Evolutionary conservation across 2,113 vertebrate genomes (phyloP).

Genomic region (Salvator merianae): DNA sequence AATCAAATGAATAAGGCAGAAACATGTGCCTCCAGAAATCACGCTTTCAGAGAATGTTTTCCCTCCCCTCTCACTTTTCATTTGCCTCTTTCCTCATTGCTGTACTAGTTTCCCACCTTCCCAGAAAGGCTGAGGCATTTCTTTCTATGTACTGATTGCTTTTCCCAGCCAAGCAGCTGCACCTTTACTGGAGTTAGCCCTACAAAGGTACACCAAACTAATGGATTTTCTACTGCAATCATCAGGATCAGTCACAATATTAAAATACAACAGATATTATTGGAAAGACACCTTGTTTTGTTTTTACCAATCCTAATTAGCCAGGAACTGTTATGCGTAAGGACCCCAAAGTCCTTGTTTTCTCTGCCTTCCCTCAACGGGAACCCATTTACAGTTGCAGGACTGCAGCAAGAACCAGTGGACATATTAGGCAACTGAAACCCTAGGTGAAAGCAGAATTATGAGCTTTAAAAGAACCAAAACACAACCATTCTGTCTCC

Average conservation of each 20-base stretch:
- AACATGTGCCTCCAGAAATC: not conserved
- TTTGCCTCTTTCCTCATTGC: not conserved
- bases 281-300: not conserved
- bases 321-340: not conserved
- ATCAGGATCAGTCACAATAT: too few relatives aligned
- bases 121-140: not conserved
- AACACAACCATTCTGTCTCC: too few relatives aligned
- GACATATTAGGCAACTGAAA: too few relatives aligned
- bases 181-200: not conserved
- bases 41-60: accelerated
- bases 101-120: not conserved
- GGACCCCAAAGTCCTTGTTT: not conserved
- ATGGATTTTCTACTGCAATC: not conserved
- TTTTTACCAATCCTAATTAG: not conserved
- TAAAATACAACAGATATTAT: not conserved
- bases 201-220: not conserved
- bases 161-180: not conserved
- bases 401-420: too few relatives aligned
- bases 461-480: too few relatives aligned
- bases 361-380: too few relatives aligned
- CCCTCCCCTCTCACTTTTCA: not conserved
- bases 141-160: not conserved
- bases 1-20: not conserved
- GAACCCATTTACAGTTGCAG: too few relatives aligned
- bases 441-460: too few relatives aligned